These are phyloP conservation scores for Meiosimyza decipiens DNA, from an alignment of 2,888 invertebrate genomes.

Conservation along the genomic window DNA sequence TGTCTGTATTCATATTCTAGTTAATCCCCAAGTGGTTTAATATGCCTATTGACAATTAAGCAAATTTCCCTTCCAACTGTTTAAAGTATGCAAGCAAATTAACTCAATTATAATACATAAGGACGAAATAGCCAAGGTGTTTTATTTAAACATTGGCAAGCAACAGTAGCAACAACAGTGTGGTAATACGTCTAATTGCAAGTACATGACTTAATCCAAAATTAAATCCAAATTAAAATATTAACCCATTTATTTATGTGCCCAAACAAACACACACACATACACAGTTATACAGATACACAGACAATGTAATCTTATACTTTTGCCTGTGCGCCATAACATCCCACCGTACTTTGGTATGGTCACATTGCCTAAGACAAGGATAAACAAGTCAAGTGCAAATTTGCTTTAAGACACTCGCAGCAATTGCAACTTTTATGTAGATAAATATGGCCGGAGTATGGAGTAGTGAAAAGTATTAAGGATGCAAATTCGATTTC, in stretches of 20 bases:
- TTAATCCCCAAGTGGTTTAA: no score
- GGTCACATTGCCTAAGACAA: background rate
- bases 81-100: background rate
- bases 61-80: background rate
- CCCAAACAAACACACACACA: constrained; percentile 30
- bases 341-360: background rate
- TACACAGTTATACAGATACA: background rate
- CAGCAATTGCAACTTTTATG: background rate
- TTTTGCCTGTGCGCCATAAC: background rate
- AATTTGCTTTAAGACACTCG: background rate
- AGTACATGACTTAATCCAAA: constrained; percentile 37
- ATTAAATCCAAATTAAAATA: constrained; percentile 41
- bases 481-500: no score
- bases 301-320: background rate
- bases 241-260: constrained; percentile 29
- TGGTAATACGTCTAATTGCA: constrained; percentile 30
- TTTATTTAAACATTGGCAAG: no score
- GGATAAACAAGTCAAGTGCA: constrained; percentile 29
- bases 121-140: background rate
- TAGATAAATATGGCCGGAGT: no score
- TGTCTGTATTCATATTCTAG: no score
- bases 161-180: no score
- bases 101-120: background rate
- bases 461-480: no score
- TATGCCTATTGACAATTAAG: no score